phyloP scores from a whole-genome alignment of 1,140 invertebrate genomes.

The Drosophila setifemur region DNA sequence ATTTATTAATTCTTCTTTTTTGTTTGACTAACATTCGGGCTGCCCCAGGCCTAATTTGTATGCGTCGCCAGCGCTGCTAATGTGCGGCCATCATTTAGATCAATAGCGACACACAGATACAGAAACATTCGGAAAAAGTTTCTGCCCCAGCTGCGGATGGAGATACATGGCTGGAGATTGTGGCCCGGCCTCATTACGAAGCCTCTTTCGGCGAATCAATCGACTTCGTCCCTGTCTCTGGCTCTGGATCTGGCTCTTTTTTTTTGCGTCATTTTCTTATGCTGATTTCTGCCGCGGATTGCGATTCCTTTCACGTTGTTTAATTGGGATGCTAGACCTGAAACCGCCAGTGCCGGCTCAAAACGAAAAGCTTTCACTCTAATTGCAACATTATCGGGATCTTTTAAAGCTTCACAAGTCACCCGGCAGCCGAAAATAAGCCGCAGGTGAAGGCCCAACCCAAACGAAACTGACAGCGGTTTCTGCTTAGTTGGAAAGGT shows the following conservation, averaged over 20 bases:
- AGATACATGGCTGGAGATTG: slow-evolving; percentile 24
- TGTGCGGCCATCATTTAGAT: slow-evolving; percentile 77
- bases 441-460: slow-evolving; percentile 24
- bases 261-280: slow-evolving; percentile 67
- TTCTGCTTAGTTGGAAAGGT: slow-evolving; percentile 34
- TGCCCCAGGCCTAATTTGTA: slow-evolving; percentile 60
- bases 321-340: slow-evolving; percentile 58
- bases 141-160: slow-evolving; percentile 18
- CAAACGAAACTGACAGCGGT: slow-evolving; percentile 61
- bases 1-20: slow-evolving; percentile 71
- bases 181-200: slow-evolving; percentile 40
- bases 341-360: slow-evolving; percentile 8
- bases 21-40: slow-evolving; percentile 20
- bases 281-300: slow-evolving; percentile 50
- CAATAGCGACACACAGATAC: slow-evolving; percentile 53
- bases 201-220: slow-evolving; percentile 56
- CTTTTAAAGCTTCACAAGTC: slow-evolving; percentile 22
- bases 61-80: slow-evolving; percentile 71
- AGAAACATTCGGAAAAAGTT: too few species aligned
- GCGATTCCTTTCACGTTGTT: slow-evolving; percentile 37
- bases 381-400: slow-evolving; percentile 69
- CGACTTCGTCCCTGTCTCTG: slow-evolving; percentile 26
- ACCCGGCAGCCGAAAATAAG: slow-evolving; percentile 14
- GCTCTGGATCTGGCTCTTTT: slow-evolving; percentile 2
- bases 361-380: slow-evolving; percentile 68